phyloP scores from a whole-genome alignment of 2,888 invertebrate species.

The Hipparchia semele region DNA sequence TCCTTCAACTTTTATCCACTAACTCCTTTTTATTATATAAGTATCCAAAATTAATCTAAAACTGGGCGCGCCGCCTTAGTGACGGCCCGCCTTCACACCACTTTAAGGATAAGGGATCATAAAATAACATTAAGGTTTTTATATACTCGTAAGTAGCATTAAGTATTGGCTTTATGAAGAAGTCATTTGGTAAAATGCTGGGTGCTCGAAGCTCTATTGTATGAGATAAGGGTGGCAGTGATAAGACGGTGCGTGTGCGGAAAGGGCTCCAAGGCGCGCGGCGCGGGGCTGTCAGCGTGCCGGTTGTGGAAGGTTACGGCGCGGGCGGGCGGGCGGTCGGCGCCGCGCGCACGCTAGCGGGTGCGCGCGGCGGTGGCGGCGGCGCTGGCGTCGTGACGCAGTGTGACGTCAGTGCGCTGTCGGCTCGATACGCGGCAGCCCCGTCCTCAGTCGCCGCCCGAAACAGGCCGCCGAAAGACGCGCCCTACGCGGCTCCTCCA shows the following conservation, averaged over 20 bases:
- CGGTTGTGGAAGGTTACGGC: constrained; percentile 76
- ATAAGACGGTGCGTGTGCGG: constrained; percentile 22
- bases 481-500: constrained; percentile 72
- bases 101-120: constrained; percentile 1
- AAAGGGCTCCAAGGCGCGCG: not conserved
- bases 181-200: constrained; percentile 5
- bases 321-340: constrained; percentile 79
- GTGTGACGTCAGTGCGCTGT: constrained; percentile 88
- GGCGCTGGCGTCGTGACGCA: constrained; percentile 84
- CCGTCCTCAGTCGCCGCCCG: constrained; percentile 84
- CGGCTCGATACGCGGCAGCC: constrained; percentile 85
- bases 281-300: constrained; percentile 62
- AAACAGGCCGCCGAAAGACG: constrained; percentile 78
- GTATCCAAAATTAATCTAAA: constrained; percentile 1
- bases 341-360: constrained; percentile 45
- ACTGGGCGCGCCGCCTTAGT: not conserved
- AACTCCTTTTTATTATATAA: not conserved
- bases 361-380: constrained; percentile 69
- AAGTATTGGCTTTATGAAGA: constrained; percentile 6
- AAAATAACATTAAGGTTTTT: constrained; percentile 2
- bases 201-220: constrained; percentile 12
- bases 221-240: constrained; percentile 11
- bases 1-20: not conserved
- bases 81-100: not conserved
- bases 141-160: constrained; percentile 10